Evolutionary conservation across 2,113 vertebrate genomes (phyloP), one percentile per base, ranked within the genome.

Genomic region (Atherinomorus stipes): DNA sequence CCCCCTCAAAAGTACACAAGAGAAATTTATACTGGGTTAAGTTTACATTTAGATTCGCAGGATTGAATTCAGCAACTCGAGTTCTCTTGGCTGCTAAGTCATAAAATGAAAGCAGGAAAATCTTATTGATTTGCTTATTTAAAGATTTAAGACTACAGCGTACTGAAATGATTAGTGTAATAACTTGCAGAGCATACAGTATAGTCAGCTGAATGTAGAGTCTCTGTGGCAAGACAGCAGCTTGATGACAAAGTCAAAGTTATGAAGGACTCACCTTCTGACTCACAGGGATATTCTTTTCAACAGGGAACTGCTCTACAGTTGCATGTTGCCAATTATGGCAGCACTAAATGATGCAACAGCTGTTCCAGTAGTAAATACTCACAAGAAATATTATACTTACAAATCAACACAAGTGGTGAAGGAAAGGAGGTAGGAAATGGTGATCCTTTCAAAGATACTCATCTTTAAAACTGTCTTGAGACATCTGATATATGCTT

Each of bases 41-140:
- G 80, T 85, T 91, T 81, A 79, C 73, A 87, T 74, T 34, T 62
- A 58, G 57, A 71, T 73, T 62, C 59, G 50, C 2, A 3, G 6
- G 60, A 77, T 80, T 80, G 74, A 47, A 65, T 51, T 47, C 13
- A 57, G 63, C 42, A 26, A 22, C 65, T 74, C 26, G 79, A 83
- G 76, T 82, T 89, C 91, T 89, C 84, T 75, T 81, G 87, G 68
- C 28, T 26, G 64, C 85, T 84, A 69, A 80, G 80, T 76, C 86
- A 88, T 42, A 60, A 81, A 74, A 37, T 44, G 5, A 62, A 67
- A 54, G 23, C 15, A 42, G 19, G 62, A 56, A 76, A 79, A 76
- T 62, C 73, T 38, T 5, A 7, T 18, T 47, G 40, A 76, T 78
- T 57, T 71, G 62, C 63, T 68, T 71, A 58, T 58, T 47, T 23